A percentile compares a stretch with the other conserved stretches of the same genome.
phyloP scores from a whole-genome alignment of 2,113 vertebrate species.

The Ictidomys tridecemlineatus region DNA sequence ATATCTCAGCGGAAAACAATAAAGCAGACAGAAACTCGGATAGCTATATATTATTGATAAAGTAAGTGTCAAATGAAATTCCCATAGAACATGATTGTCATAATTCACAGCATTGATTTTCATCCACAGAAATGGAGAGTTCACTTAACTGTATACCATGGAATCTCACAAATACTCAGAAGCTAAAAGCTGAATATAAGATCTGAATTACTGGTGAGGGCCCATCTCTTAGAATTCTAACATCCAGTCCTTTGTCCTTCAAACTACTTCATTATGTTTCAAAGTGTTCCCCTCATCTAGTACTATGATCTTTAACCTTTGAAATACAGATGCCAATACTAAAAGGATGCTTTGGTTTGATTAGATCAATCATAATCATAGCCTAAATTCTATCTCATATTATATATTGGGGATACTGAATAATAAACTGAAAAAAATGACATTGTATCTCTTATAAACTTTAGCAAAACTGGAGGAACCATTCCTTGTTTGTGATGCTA shows the following conservation, averaged over 20 bases:
- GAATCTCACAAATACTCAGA: constrained; percentile 62
- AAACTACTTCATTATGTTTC: constrained; percentile 30
- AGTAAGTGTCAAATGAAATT: constrained; percentile 72
- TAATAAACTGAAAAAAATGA: constrained; percentile 88
- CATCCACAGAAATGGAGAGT: constrained; percentile 72
- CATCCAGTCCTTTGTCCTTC: constrained; percentile 47
- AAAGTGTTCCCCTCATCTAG: constrained; percentile 36
- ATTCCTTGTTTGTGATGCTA: constrained; percentile 91
- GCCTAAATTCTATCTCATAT: constrained; percentile 80
- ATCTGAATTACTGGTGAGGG: constrained; percentile 50
- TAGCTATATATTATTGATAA: constrained; percentile 75
- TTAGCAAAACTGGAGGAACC: constrained; percentile 88
- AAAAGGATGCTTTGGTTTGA: constrained; percentile 71
- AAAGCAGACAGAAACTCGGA: constrained; percentile 61
- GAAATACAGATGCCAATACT: constrained; percentile 66
- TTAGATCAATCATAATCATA: constrained; percentile 73
- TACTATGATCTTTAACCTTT: constrained; percentile 25
- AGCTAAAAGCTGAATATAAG: constrained; percentile 57
- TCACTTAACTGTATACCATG: constrained; percentile 58
- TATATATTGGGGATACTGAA: constrained; percentile 81
- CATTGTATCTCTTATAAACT: constrained; percentile 90
- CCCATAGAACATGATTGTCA: not conserved
- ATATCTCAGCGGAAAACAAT: constrained; percentile 80
- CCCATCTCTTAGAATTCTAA: constrained; percentile 32
- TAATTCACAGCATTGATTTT: constrained; percentile 78